Conservation (phyloP, 2,113 vertebrate genomes). For the Redunca redunca region DNA sequence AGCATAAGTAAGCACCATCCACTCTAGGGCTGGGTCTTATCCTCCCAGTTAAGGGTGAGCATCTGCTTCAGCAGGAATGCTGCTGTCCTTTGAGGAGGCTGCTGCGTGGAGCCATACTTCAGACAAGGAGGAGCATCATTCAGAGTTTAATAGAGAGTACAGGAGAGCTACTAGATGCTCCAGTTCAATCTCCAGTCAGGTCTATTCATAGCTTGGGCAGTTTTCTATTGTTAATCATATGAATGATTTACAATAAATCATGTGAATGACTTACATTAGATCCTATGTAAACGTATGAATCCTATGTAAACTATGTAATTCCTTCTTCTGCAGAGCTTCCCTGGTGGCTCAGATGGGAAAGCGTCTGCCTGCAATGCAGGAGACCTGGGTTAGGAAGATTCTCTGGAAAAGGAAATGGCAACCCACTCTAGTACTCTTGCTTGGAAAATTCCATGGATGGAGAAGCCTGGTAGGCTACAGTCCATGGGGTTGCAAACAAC, state of each 20-base stretch:
- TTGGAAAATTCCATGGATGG: background rate
- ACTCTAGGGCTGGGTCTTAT: background rate
- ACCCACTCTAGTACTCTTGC: background rate
- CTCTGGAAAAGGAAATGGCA: background rate
- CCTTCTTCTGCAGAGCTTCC: background rate
- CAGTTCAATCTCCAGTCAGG: background rate
- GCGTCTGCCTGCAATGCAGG: background rate
- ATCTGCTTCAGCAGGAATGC: background rate
- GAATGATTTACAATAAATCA: background rate
- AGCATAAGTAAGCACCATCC: background rate
- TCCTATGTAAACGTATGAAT: background rate
- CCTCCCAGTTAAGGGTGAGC: background rate
- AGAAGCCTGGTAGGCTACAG: background rate
- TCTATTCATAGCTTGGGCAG: constrained; percentile 29
- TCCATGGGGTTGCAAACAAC: background rate
- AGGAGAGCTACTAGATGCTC: background rate
- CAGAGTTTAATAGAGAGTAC: background rate
- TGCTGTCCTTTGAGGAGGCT: background rate
- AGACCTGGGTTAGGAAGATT: background rate
- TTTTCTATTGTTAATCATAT: constrained; percentile 15
- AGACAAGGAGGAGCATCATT: background rate
- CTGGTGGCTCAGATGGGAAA: background rate
- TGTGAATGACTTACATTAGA: background rate
- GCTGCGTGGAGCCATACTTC: background rate
- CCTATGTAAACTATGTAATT: background rate